A percentile compares a stretch with the other conserved stretches of the same genome.
phyloP scores from a whole-genome alignment of 2,113 vertebrate species.

The Bubo blakistoni region DNA sequence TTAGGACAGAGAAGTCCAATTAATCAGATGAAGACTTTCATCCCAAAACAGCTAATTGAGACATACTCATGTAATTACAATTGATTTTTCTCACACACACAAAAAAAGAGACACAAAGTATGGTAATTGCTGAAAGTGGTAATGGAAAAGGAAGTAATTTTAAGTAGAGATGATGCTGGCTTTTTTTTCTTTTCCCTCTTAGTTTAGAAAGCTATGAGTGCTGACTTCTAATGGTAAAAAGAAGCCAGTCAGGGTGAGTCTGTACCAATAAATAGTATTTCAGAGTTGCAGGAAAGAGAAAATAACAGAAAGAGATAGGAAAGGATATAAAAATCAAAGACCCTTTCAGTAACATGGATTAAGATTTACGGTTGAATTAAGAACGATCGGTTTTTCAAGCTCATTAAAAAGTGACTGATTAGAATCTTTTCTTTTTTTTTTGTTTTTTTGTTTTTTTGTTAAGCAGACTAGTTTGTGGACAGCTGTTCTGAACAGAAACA shows the following conservation, averaged over 20 bases:
- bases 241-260: not conserved
- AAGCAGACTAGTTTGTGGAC: not conserved
- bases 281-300: not conserved
- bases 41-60: not conserved
- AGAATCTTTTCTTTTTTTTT: not conserved
- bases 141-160: not conserved
- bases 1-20: not conserved
- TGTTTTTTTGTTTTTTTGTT: not conserved
- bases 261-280: not conserved
- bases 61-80: not conserved
- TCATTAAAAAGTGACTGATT: not conserved
- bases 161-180: not conserved
- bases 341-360: not conserved
- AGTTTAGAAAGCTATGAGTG: not conserved
- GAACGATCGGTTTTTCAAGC: not conserved
- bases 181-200: not conserved
- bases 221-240: not conserved
- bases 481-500: not conserved
- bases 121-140: not conserved
- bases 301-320: not conserved
- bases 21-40: not conserved
- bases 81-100: constrained; percentile 6
- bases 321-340: not conserved
- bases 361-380: not conserved
- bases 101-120: not conserved